Percentiles rank a stretch among this genome's conserved stretches.
phyloP scores from a whole-genome alignment of 2,797 vertebrate genomes.

The Novumbra hubbsi region DNA sequence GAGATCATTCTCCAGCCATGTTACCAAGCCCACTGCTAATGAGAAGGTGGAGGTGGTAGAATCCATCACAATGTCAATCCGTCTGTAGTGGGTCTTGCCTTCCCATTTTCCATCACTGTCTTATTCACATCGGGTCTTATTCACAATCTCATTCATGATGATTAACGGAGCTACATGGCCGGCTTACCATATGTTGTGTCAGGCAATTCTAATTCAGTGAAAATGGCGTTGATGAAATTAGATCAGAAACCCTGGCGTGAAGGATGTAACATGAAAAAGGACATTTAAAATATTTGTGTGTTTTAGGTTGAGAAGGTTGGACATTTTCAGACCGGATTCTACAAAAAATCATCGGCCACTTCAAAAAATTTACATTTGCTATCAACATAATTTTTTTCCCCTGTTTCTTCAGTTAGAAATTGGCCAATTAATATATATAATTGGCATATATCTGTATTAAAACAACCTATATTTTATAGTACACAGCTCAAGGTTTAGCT shows the following conservation, averaged over 20 bases:
- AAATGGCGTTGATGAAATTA: background rate
- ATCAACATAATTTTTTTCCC: no score
- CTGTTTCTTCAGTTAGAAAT: no score
- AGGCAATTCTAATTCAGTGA: background rate
- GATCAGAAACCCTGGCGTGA: background rate
- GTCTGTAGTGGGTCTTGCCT: slow-evolving; percentile 46
- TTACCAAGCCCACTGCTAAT: slow-evolving; percentile 74
- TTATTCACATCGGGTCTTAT: slow-evolving; percentile 50
- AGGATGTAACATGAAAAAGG: no score
- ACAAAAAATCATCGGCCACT: no score
- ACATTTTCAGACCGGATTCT: no score
- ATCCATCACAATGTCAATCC: slow-evolving; percentile 71
- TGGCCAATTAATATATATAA: no score
- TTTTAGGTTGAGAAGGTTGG: no score
- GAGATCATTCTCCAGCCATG: slow-evolving; percentile 73
- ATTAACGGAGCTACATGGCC: background rate
- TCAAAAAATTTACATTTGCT: no score
- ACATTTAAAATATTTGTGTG: no score
- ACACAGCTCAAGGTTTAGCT: slow-evolving; percentile 27
- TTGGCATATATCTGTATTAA: background rate
- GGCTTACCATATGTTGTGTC: background rate
- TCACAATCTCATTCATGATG: background rate
- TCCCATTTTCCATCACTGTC: slow-evolving; percentile 53
- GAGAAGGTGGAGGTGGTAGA: slow-evolving; percentile 76
- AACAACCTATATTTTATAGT: background rate